phyloP scores from a whole-genome alignment of 2,113 vertebrate species.

The Cavia aperea region DNA sequence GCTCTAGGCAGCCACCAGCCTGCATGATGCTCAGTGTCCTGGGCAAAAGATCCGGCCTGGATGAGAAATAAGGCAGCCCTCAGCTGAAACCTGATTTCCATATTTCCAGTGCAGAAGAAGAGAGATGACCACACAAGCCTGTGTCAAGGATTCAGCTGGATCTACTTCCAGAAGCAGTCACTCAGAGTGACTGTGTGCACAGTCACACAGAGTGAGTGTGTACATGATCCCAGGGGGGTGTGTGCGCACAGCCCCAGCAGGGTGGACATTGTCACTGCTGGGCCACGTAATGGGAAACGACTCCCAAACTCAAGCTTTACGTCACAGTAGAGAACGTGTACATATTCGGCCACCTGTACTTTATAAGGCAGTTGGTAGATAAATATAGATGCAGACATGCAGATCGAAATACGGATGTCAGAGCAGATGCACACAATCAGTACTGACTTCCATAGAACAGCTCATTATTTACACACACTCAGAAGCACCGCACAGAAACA shows the following conservation, averaged over 20 bases:
- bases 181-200: no score
- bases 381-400: not conserved
- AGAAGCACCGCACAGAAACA: not conserved
- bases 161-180: not conserved
- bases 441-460: accelerated
- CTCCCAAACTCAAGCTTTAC: accelerated
- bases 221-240: not conserved
- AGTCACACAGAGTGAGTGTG: no score
- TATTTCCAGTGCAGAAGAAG: not conserved
- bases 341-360: accelerated
- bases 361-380: not conserved
- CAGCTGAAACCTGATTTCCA: not conserved
- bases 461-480: not conserved
- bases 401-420: not conserved
- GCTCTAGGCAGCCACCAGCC: accelerated
- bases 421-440: accelerated
- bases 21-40: not conserved
- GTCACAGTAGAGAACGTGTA: accelerated
- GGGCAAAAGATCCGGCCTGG: accelerated
- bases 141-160: no score
- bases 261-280: not conserved
- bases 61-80: not conserved
- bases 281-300: accelerated
- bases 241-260: not conserved
- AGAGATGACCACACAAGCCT: no score